Percentiles rank a stretch among this genome's conserved stretches.
Evolutionary conservation across 1,140 invertebrate species (phyloP).

Genomic region (Papilio aristodemus): DNA sequence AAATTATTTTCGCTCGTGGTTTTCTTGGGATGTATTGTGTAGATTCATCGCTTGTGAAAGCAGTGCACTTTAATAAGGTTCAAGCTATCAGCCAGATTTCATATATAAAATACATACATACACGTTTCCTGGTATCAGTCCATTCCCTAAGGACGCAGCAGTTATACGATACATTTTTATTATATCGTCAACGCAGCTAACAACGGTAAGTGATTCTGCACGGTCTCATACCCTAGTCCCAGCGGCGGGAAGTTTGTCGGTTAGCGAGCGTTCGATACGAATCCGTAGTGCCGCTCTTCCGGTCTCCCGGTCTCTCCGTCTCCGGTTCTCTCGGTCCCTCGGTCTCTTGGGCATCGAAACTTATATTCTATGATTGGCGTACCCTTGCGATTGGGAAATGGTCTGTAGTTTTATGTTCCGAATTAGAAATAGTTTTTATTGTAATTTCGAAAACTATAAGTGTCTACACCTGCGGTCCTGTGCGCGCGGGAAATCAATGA

Average conservation of each 20-base stretch:
- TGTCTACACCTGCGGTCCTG: neutral
- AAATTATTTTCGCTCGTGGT: too few relatives aligned
- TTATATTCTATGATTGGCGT: slow-evolving; percentile 33
- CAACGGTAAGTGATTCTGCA: slow-evolving; percentile 27
- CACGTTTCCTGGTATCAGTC: neutral
- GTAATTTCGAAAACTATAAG: slow-evolving; percentile 4
- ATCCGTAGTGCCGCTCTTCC: neutral
- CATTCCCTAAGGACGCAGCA: neutral
- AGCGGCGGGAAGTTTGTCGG: slow-evolving; percentile 17
- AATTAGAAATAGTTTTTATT: slow-evolving; percentile 34
- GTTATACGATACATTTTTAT: slow-evolving; percentile 19
- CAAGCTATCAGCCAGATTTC: too few relatives aligned
- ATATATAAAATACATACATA: too few relatives aligned
- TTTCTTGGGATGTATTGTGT: too few relatives aligned
- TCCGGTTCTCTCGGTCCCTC: neutral
- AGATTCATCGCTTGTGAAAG: too few relatives aligned
- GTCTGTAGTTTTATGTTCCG: slow-evolving; percentile 29
- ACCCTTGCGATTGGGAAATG: slow-evolving; percentile 26
- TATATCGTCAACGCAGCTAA: slow-evolving; percentile 21
- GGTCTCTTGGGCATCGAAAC: slow-evolving; percentile 19
- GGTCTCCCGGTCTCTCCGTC: neutral
- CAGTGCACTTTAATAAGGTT: too few relatives aligned
- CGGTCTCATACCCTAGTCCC: slow-evolving; percentile 31
- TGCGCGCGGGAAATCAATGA: too few relatives aligned
- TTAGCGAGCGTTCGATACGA: slow-evolving; percentile 22